Evolutionary conservation across 2,113 vertebrate species (phyloP).

Genomic region (Microtus ochrogaster): DNA sequence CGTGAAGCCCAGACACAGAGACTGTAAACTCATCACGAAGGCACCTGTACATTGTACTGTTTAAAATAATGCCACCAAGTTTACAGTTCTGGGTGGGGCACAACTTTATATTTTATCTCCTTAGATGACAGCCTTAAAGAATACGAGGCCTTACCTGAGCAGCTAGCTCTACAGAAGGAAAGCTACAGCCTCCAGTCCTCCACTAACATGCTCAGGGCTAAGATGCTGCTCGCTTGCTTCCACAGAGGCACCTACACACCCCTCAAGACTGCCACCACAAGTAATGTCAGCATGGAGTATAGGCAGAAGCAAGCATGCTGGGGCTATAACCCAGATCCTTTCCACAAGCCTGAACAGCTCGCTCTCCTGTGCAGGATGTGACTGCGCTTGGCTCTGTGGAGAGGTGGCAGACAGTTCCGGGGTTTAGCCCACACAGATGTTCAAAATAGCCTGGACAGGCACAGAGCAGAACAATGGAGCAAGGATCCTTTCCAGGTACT

Average conservation of each 20-base stretch:
- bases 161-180: conserved; percentile 48
- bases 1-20: conserved; percentile 53
- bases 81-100: background rate
- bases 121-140: conserved; percentile 44
- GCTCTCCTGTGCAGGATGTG: conserved; percentile 83
- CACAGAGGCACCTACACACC: conserved; percentile 74
- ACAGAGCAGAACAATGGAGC: conserved; percentile 75
- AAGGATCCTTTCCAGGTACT: background rate
- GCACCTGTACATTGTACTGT: background rate
- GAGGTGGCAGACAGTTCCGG: conserved; percentile 83
- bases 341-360: conserved; percentile 83
- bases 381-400: conserved; percentile 80
- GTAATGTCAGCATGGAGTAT: conserved; percentile 81
- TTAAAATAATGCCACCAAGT: conserved; percentile 29
- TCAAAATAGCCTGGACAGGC: conserved; percentile 82
- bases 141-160: conserved; percentile 56
- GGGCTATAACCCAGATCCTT: conserved; percentile 75
- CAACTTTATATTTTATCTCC: conserved; percentile 35
- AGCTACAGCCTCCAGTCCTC: conserved; percentile 79
- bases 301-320: conserved; percentile 80
- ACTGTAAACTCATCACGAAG: conserved; percentile 42
- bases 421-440: conserved; percentile 81
- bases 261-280: conserved; percentile 81
- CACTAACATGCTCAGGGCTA: conserved; percentile 64
- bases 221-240: conserved; percentile 71